A percentile compares a stretch with the other conserved stretches of the same genome.
These are phyloP conservation scores for Hyposmocoma kahamanoa DNA, from an alignment of 1,140 invertebrate species.

Conservation along the genomic window DNA sequence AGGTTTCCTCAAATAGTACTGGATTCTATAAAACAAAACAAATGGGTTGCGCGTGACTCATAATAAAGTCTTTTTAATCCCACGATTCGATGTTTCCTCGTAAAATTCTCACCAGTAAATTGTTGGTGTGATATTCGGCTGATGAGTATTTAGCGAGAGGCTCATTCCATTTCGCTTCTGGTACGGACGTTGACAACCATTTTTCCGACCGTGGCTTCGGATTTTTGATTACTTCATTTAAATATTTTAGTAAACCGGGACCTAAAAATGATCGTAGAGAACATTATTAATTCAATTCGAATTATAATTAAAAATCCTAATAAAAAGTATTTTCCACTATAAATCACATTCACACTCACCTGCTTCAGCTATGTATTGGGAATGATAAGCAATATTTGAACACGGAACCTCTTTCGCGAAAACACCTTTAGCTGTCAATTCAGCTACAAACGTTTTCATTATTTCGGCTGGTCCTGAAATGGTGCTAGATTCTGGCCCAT, in stretches of 20 bases:
- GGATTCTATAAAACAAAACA: constrained; percentile 64
- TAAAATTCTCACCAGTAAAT: constrained; percentile 76
- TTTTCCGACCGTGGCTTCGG: constrained; percentile 80
- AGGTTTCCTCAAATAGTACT: constrained; percentile 89
- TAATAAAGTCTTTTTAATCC: neutral
- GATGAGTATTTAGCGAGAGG: constrained; percentile 81
- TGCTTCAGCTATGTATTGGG: constrained; percentile 78
- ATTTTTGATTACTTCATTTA: constrained; percentile 79
- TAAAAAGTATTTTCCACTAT: neutral
- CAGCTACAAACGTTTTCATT: constrained; percentile 76
- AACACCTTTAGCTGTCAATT: constrained; percentile 78
- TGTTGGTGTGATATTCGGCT: constrained; percentile 94
- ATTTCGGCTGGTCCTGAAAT: constrained; percentile 82
- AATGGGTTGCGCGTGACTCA: neutral
- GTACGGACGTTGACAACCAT: constrained; percentile 92
- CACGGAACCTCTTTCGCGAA: constrained; percentile 84
- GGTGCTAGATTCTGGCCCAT: constrained; percentile 82
- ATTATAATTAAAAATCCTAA: too few species aligned
- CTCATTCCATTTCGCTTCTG: constrained; percentile 80
- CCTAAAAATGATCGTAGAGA: constrained; percentile 46
- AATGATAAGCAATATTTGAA: constrained; percentile 85
- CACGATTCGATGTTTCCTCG: neutral
- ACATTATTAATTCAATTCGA: neutral
- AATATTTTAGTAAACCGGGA: constrained; percentile 79
- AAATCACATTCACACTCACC: constrained; percentile 17